Evolutionary conservation across 2,888 invertebrate genomes (phyloP), one percentile per base, ranked within the genome.

Genomic region (Sminthurinus aureus): DNA sequence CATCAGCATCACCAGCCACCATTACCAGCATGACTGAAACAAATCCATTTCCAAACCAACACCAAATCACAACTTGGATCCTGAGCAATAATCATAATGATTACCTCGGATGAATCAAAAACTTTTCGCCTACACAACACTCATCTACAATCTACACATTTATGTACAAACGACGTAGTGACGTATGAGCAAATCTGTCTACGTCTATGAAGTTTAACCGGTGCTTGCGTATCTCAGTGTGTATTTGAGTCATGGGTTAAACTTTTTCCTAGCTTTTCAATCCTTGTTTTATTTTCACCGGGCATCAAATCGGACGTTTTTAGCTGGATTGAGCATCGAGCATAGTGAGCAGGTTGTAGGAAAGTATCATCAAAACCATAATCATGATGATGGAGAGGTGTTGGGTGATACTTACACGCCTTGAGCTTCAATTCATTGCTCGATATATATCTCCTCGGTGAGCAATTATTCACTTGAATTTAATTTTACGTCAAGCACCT

Each of bases 371-470:
- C 58, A 66, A 78, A 78, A 22, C 64, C 58, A 64, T 78, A 79
- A 79, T 79, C n/a, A 79, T 67, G 79, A 79, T 66, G 79, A 79
- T 66, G 79, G 76, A 52, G 76, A 76, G 76, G 76, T 76, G 76
- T 76, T 51, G 73, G 50, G 22, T 38, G 76, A 75, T 50, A n/a
- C n/a, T n/a, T n/a, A 38, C 38, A 50, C 76, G 76, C 76, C 52
- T 52, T 58, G 76, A 76, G 76, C 76, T n/a, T 76, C 76, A 76
- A 52, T 76, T 12, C 50, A 75, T 76, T 58, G 58, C 58, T 75
- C 50, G 51, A 75, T 51, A 51, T 51, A 75, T 51, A 51, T 51
- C 75, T 75, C 51, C 58, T 12, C 26, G 22, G 76, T 24, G 76
- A 13, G 20, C 76, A 76, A 76, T 76, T 76, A 52, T 52, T 76